phyloP scores from a whole-genome alignment of 2,113 vertebrate species.

The Dromiciops gliroides region DNA sequence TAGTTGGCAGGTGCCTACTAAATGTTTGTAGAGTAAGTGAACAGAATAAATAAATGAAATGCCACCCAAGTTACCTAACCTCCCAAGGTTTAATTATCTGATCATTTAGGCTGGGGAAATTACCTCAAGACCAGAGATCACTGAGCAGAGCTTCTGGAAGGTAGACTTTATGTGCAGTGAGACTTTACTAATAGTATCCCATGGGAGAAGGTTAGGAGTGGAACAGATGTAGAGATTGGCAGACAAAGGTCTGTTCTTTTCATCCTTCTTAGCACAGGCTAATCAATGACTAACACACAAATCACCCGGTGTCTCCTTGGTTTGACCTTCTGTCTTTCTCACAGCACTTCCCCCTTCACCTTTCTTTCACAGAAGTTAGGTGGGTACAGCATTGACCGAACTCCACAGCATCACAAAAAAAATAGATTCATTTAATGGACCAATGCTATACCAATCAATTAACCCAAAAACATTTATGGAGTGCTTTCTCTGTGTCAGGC shows the following conservation, averaged over 20 bases:
- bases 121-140: background rate
- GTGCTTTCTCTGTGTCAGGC: background rate
- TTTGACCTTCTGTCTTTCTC: background rate
- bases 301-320: conserved; percentile 15
- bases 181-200: conserved; percentile 23
- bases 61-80: background rate
- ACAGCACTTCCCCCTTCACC: background rate
- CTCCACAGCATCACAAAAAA: background rate
- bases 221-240: background rate
- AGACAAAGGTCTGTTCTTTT: conserved; percentile 33
- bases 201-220: conserved; percentile 7
- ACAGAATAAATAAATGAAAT: background rate
- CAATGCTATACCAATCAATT: background rate
- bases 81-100: background rate
- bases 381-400: background rate
- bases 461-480: background rate
- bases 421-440: background rate
- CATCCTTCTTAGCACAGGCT: background rate
- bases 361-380: conserved; percentile 24
- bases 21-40: background rate
- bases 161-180: background rate
- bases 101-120: background rate
- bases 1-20: background rate
- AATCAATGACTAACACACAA: background rate
- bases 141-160: background rate